Evolutionary conservation across 2,113 vertebrate genomes (phyloP).

Genomic region (Podarcis raffonei): DNA sequence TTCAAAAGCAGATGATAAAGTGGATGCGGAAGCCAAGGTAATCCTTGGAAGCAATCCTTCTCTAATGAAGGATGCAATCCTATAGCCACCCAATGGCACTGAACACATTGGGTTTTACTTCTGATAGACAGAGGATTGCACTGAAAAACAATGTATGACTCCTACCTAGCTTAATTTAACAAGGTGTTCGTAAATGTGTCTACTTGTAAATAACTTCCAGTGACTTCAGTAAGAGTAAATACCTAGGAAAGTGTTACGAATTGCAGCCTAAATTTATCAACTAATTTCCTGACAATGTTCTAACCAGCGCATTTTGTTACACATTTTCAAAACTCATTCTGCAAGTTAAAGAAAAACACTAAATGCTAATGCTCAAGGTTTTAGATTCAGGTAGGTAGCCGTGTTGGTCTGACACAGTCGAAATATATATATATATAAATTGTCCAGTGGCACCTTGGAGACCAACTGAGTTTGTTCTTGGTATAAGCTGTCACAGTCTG

Average conservation of each 20-base stretch:
- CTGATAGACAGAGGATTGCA: too few relatives aligned
- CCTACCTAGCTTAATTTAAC: neutral
- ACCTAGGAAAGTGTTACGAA: too few relatives aligned
- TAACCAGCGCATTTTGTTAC: neutral
- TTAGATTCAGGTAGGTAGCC: too few relatives aligned
- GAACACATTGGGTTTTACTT: neutral
- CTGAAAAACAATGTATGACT: neutral
- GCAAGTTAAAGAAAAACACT: neutral
- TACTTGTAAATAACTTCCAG: neutral
- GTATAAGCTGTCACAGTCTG: too few relatives aligned
- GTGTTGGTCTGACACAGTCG: too few relatives aligned
- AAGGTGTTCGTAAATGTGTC: too few relatives aligned
- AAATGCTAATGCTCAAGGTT: neutral
- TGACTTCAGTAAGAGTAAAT: neutral
- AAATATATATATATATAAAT: too few relatives aligned
- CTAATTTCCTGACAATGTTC: neutral
- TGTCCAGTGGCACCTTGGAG: too few relatives aligned
- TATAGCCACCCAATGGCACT: neutral
- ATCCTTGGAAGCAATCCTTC: neutral
- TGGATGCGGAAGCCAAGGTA: constrained; percentile 76
- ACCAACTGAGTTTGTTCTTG: too few relatives aligned
- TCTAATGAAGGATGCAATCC: neutral
- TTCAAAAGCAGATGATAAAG: constrained; percentile 68
- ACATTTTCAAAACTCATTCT: neutral
- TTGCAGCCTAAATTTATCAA: too few relatives aligned